Base-by-base conservation (phyloP, 2,113 vertebrate genomes). In the Hydrolagus affinis region DNA sequence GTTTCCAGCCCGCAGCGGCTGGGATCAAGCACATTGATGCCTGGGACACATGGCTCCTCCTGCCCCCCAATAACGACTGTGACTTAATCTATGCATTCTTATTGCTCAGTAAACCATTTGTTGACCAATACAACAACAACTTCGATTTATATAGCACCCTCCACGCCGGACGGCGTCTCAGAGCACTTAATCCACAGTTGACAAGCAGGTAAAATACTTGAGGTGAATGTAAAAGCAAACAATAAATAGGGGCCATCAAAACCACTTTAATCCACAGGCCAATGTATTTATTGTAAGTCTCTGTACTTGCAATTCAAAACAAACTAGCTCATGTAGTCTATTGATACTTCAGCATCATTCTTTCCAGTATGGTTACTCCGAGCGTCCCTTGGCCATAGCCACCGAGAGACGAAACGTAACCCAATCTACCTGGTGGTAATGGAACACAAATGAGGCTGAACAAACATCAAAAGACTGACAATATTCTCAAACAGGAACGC, bases 391-490 rank as follows among this genome's bases (percentile, higher is more conserved):
- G 66, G 28, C 14, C 28, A 19, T 25, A 66, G 64, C 15, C 78
- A 68, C 10, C 10, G 7, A 25, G 2, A 3, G 78, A 14, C 21
- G 6, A 14, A 64, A 30, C 64, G 78, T 66, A 83, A 83, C 60
- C 62, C 64, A 83, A 28, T 32, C 62, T 60, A 68, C 32, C 78
- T 83, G 78, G 15, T 78, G 59, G 76, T 64, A 78, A 80, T 80
- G 77, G 77, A 80, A 28, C 77, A 64, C 77, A 80, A 83, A 83
- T 83, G 78, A 19, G 59, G 66, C n/a, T 60, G 9, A 9, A 17
- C 28, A 64, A 83, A 66, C 78, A 64, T 80, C 76, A 80, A 80
- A 44, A 66, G 78, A 3, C 25, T 62, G 59, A 62, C 76, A 64
- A 60, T 62, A 28, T 83, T 83, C 78, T 83, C 25, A 64, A 66